These are phyloP conservation scores for Plagodis dolabraria DNA, from an alignment of 2,888 invertebrate genomes.

Conservation along the genomic window DNA sequence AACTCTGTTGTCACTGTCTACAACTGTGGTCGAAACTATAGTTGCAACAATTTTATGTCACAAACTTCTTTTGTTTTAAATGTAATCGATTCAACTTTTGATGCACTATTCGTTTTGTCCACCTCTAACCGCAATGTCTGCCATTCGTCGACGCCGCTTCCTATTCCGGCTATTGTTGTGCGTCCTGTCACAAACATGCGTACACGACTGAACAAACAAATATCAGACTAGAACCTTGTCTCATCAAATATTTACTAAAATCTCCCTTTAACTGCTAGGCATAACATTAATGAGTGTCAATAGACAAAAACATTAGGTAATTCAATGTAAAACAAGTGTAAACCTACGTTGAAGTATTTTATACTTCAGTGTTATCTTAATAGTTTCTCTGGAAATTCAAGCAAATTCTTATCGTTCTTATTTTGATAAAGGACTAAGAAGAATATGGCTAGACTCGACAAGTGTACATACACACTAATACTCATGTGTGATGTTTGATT, in stretches of 20 bases:
- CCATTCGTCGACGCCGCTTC: conserved; percentile 76
- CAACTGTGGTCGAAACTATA: no score
- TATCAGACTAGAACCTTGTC: conserved; percentile 29
- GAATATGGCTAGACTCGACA: conserved; percentile 1
- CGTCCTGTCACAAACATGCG: conserved; percentile 73
- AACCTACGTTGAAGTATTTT: neutral
- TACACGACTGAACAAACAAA: conserved; percentile 51
- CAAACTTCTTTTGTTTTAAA: no score
- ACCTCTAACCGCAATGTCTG: conserved; percentile 38
- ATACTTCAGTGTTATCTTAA: neutral
- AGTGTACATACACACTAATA: neutral
- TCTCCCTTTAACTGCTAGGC: conserved; percentile 1
- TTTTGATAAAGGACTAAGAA: neutral
- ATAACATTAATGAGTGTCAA: neutral
- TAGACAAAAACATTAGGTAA: neutral
- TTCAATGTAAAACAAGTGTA: neutral
- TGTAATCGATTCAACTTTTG: neutral
- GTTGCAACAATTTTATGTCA: no score
- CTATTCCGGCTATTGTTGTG: conserved; percentile 83
- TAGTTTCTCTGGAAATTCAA: neutral
- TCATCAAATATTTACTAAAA: neutral
- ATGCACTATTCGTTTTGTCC: conserved; percentile 2
- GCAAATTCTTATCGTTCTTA: neutral
- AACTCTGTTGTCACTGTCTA: no score
- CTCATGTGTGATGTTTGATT: conserved; percentile 21